A percentile compares a stretch with the other conserved stretches of the same genome.
These are phyloP conservation scores for Cryptocheilus praepositus DNA, from an alignment of 2,888 invertebrate genomes.

Conservation along the genomic window DNA sequence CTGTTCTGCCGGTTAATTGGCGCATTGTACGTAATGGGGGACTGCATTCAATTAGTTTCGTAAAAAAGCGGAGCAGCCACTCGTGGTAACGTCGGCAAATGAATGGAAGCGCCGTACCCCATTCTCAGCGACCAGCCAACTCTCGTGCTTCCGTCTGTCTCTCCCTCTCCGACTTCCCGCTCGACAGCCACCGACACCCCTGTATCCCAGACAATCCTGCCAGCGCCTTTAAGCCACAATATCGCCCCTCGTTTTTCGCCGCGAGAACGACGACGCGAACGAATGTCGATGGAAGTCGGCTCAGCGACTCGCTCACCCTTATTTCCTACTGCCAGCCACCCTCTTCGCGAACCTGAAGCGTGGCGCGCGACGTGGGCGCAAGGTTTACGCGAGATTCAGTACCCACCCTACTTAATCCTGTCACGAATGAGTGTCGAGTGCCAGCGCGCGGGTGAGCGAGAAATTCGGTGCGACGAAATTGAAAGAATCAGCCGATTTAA, in stretches of 20 bases:
- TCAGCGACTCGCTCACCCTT: no score
- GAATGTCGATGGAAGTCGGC: background rate
- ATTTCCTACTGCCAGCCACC: no score
- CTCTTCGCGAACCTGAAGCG: no score
- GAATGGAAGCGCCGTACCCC: constrained; percentile 51
- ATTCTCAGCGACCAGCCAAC: background rate
- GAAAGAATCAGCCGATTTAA: no score
- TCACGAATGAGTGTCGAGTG: no score
- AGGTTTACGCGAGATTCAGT: no score
- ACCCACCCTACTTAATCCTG: no score
- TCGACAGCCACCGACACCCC: constrained; percentile 3
- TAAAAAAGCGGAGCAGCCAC: constrained; percentile 61
- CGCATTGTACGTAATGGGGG: constrained; percentile 58
- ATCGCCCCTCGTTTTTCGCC: constrained; percentile 7
- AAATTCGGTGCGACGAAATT: no score
- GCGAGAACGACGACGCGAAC: constrained; percentile 5
- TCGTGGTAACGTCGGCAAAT: constrained; percentile 60
- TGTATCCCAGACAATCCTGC: background rate
- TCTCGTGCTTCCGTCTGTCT: constrained; percentile 12
- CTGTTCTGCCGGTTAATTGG: constrained; percentile 62
- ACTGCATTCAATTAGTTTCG: constrained; percentile 67
- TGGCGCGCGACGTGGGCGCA: no score
- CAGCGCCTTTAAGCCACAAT: constrained; percentile 8
- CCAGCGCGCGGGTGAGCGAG: no score
- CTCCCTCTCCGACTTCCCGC: background rate